Percentiles rank a stretch among this genome's conserved stretches.
Conservation (phyloP, 1,140 invertebrate genomes). For the Periplaneta americana region DNA sequence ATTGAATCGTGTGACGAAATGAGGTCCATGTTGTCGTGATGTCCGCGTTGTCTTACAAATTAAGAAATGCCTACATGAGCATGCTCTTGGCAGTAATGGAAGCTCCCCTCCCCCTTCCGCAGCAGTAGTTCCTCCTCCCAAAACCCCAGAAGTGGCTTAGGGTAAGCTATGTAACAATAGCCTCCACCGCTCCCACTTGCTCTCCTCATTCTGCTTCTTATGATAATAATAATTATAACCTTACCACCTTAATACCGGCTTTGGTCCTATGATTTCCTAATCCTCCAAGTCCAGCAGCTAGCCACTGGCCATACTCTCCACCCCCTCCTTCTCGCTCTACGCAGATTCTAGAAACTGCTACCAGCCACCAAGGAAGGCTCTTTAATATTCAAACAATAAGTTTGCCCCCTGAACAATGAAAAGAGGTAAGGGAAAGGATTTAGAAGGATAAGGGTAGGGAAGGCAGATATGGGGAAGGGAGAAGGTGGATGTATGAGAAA, state of each 20-base stretch:
- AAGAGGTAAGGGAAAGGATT: background rate
- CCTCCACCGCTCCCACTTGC: background rate
- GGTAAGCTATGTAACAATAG: conserved; percentile 15
- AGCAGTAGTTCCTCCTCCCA: background rate
- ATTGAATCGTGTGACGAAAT: no score
- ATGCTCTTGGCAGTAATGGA: background rate
- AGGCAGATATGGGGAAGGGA: background rate
- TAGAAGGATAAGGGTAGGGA: background rate
- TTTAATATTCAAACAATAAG: conserved; percentile 19
- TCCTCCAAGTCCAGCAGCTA: conserved; percentile 8
- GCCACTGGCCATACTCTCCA: background rate
- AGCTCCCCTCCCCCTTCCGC: background rate
- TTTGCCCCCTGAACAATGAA: conserved; percentile 14
- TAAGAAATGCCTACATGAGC: no score
- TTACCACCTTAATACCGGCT: conserved; percentile 9
- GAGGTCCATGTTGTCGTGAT: no score
- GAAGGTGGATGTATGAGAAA: background rate
- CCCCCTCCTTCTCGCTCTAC: background rate
- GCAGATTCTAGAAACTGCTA: background rate
- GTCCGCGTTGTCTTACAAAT: background rate
- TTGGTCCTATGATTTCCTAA: conserved; percentile 15
- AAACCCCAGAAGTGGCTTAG: conserved; percentile 14
- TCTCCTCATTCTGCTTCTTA: conserved; percentile 7
- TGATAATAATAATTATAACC: conserved; percentile 3
- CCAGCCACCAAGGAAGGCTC: background rate